Percentiles rank a stretch among this genome's conserved stretches.
Conservation (phyloP, 37 sponge, comb jelly and placozoan genomes). For the Oopsacas minuta region DNA sequence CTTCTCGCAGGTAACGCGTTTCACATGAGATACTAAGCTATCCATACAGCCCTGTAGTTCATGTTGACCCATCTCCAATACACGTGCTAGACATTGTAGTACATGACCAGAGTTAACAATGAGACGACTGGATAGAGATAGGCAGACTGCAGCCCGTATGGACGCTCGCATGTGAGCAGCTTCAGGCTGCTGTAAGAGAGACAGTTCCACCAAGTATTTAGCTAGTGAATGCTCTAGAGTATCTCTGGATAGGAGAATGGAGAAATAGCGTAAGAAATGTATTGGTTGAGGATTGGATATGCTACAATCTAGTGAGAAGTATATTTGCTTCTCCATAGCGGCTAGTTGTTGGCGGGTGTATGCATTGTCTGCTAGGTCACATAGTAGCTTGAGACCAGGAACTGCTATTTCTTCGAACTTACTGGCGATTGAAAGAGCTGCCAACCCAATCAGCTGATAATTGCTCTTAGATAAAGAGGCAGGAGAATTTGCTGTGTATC, state of each 20-base stretch:
- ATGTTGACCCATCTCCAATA: neutral
- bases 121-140: slow-evolving; percentile 1
- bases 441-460: neutral
- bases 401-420: neutral
- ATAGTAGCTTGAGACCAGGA: neutral
- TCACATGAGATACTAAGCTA: neutral
- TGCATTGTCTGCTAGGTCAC: neutral
- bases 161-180: neutral
- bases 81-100: neutral
- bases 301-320: neutral
- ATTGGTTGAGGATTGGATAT: neutral
- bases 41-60: neutral
- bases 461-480: neutral
- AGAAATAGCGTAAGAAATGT: neutral
- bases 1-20: neutral
- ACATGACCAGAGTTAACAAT: neutral
- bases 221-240: neutral
- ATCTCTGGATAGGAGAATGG: neutral
- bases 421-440: neutral
- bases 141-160: neutral
- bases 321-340: neutral
- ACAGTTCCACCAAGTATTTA: neutral
- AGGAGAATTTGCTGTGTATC: neutral
- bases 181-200: neutral
- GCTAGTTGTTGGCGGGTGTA: neutral